A percentile compares a stretch with the other conserved stretches of the same genome.
phyloP scores from a whole-genome alignment of 2,797 vertebrate species.

The Pipistrellus pipistrellus region DNA sequence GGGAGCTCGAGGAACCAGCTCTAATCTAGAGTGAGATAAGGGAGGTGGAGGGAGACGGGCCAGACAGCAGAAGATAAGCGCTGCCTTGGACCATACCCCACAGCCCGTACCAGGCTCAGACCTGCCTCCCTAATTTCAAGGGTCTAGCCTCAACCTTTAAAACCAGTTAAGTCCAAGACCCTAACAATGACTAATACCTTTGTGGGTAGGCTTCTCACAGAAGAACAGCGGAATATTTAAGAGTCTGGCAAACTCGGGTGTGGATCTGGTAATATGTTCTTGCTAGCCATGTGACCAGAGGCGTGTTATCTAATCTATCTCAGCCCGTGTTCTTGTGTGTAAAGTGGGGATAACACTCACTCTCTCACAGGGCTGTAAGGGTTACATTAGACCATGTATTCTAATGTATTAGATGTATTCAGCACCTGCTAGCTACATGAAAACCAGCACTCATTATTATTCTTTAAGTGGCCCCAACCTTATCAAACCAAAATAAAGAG shows the following conservation, averaged over 20 bases:
- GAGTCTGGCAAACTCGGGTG: neutral
- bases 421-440: neutral
- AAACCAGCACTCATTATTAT: neutral
- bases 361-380: neutral
- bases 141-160: neutral
- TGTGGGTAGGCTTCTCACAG: neutral
- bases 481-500: constrained; percentile 51
- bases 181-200: neutral
- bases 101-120: constrained; percentile 58
- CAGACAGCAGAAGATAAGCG: neutral
- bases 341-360: neutral
- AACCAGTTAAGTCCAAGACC: neutral
- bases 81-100: constrained; percentile 1
- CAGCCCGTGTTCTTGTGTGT: constrained; percentile 45
- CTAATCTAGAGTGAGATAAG: constrained; percentile 65
- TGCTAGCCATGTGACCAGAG: neutral
- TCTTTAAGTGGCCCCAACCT: neutral
- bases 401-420: neutral
- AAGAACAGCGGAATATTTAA: neutral
- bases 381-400: neutral
- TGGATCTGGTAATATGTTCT: neutral
- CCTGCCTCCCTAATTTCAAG: constrained; percentile 1
- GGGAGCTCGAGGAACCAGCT: constrained; percentile 32
- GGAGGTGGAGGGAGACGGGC: constrained; percentile 52
- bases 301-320: neutral